Conservation (phyloP, 2,797 vertebrate species). For the Agapornis canus region DNA sequence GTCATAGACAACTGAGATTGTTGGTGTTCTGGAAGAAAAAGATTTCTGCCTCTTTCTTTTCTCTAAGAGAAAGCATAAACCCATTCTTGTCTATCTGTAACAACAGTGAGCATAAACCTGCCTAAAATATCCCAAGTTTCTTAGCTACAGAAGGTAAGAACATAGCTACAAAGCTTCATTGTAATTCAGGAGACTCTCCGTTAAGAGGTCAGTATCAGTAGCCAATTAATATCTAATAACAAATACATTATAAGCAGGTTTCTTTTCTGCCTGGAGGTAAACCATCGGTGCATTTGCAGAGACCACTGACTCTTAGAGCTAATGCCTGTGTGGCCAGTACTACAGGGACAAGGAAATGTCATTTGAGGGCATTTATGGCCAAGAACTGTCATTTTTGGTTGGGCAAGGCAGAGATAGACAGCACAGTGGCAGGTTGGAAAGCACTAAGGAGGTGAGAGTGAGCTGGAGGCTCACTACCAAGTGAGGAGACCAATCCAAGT, state of each 20-base stretch:
- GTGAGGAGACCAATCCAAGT: not conserved
- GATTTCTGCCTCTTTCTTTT: not conserved
- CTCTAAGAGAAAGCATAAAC: not conserved
- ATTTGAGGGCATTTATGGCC: not conserved
- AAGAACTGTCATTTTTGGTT: not conserved
- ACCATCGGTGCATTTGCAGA: not conserved
- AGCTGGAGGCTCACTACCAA: not conserved
- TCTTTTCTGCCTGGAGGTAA: not conserved
- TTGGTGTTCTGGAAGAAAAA: not conserved
- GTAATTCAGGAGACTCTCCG: not conserved
- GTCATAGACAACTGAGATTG: not conserved
- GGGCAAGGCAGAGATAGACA: not conserved
- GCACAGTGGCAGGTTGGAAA: rapidly evolving
- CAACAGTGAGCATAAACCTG: not conserved
- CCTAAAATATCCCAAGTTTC: not conserved
- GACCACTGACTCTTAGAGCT: not conserved
- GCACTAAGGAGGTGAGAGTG: not conserved
- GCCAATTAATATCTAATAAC: too few relatives aligned
- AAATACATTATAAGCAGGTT: not conserved
- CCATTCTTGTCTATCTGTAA: not conserved
- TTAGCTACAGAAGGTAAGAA: not conserved
- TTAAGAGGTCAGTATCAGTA: too few relatives aligned
- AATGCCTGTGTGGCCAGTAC: not conserved
- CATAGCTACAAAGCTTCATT: not conserved
- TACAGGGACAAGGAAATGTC: not conserved